Evolutionary conservation across 1,140 invertebrate genomes (phyloP).

Genomic region (Heliconius eleuchia): DNA sequence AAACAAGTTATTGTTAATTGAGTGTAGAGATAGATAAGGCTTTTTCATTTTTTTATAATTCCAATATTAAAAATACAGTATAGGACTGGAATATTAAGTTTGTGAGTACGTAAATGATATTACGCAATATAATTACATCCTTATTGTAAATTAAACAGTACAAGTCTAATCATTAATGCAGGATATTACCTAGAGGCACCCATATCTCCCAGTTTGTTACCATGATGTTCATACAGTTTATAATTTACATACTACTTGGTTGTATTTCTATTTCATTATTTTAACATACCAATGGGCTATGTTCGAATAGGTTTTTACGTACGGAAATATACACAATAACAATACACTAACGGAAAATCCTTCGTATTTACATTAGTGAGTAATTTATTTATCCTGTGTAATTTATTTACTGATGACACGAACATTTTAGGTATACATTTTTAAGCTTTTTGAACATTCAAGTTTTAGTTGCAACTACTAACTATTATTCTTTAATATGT

Average conservation of each 20-base stretch:
- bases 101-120: neutral
- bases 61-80: neutral
- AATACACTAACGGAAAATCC: neutral
- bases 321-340: no score
- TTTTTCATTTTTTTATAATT: neutral
- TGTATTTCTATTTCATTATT: neutral
- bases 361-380: neutral
- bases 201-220: no score
- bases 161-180: neutral
- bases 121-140: neutral
- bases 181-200: no score
- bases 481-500: no score
- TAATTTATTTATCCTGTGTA: neutral
- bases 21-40: neutral
- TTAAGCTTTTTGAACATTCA: no score
- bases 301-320: neutral
- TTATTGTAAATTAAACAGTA: neutral
- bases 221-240: no score
- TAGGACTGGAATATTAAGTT: neutral
- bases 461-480: no score
- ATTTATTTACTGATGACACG: neutral
- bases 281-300: neutral
- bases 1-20: neutral
- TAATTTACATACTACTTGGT: no score
- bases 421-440: no score